These are phyloP conservation scores for Cossypha heuglini DNA, from an alignment of 2,797 vertebrate genomes.

Conservation along the genomic window DNA sequence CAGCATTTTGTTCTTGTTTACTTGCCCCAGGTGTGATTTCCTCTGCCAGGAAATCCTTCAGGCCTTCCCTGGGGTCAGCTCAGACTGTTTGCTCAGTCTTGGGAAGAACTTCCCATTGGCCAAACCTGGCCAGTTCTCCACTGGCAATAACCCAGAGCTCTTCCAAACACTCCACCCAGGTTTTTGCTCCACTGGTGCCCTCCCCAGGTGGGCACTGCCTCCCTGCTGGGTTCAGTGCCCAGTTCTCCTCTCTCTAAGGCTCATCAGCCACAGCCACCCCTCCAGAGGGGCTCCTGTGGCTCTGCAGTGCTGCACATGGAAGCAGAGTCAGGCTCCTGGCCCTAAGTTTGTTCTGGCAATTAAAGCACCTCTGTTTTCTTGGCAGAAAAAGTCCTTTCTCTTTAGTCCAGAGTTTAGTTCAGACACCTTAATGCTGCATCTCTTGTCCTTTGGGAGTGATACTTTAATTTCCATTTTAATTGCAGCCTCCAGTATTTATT, in stretches of 20 bases:
- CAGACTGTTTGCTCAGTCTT: neutral
- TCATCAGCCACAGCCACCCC: neutral
- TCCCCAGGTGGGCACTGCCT: neutral
- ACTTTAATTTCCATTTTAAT: neutral
- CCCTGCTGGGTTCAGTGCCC: neutral
- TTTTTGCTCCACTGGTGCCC: neutral
- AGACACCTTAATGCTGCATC: neutral
- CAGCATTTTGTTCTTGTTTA: neutral
- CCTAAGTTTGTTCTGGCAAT: neutral
- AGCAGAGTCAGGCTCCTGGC: neutral
- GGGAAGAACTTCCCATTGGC: neutral
- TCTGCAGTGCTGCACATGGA: neutral
- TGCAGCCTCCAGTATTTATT: neutral
- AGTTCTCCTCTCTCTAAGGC: neutral
- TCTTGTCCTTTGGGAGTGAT: neutral
- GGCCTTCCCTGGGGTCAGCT: neutral
- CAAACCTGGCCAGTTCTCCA: neutral
- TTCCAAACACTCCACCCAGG: neutral
- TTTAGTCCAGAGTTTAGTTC: neutral
- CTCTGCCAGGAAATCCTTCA: neutral
- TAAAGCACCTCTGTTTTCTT: conserved; percentile 38
- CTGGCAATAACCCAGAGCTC: neutral
- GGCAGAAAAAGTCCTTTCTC: neutral
- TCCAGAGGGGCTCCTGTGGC: neutral
- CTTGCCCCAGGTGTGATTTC: neutral